Evolutionary conservation across 2,888 invertebrate species (phyloP), one percentile per base, ranked within the genome.

Genomic region (Leucophenga maculata): DNA sequence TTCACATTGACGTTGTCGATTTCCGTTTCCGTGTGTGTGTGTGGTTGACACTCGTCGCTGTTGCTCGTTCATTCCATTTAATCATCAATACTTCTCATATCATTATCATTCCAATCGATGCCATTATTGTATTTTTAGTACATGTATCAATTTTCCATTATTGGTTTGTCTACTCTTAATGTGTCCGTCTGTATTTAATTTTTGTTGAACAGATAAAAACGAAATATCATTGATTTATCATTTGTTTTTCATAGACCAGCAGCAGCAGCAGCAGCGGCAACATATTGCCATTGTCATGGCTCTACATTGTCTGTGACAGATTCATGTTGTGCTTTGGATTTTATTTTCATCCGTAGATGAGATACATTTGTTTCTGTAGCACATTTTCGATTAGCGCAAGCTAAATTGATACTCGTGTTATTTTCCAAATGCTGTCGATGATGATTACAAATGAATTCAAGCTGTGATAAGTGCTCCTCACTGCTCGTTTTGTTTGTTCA

Each of bases 171-270:
- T 18, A 8, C 11, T 8, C 20, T 18, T 54, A 22, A 54, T 54
- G 54, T 54, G 22, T 57, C 6, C n/a, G 22, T 57, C 22, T 16
- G 67, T 71, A 75, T 78, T 76, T 75, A 72, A 76, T 83, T 83
- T 74, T 62, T 39, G 69, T 72, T 66, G 54, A 48, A 54, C 60
- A 67, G 26, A 20, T 26, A 64, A 72, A 57, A 59, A 57, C 57
- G 62, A 62, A 39, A 64, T 64, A 64, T 64, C 62, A 64, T 64
- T 64, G 62, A 64, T 64, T 64, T 64, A 64, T 48, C 62, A 64
- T 64, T 64, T 64, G 62, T 64, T 64, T 32, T 64, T 16, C 3
- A 44, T 26, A 20, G 32, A 44, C 52, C 4, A 26, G 26, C n/a
- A n/a, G n/a, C n/a, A n/a, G n/a, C n/a, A n/a, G n/a, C n/a, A n/a